These are phyloP conservation scores for Rhamphomyia laevipes DNA, from an alignment of 2,888 invertebrate species.

Conservation along the genomic window DNA sequence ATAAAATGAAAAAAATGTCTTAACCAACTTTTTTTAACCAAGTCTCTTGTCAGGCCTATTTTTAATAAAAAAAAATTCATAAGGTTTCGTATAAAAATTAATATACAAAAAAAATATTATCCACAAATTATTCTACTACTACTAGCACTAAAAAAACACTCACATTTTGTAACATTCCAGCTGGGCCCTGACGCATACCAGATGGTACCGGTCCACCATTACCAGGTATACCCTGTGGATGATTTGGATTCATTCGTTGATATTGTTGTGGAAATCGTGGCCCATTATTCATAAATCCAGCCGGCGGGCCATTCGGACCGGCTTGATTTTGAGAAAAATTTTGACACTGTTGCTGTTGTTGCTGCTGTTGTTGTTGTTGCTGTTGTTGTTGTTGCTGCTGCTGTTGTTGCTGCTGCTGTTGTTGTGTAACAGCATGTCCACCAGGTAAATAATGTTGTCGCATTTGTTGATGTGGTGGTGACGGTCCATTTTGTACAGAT, in stretches of 20 bases:
- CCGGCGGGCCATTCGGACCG: slow-evolving; percentile 31
- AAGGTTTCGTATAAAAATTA: no score
- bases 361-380: slow-evolving; percentile 24
- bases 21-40: no score
- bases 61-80: no score
- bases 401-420: slow-evolving; percentile 18
- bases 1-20: no score
- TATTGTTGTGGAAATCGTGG: slow-evolving; percentile 30
- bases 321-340: slow-evolving; percentile 34
- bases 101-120: neutral
- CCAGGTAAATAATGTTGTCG: slow-evolving; percentile 33
- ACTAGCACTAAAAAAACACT: slow-evolving; percentile 15
- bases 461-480: slow-evolving; percentile 33
- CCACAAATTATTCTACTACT: neutral
- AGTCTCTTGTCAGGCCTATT: no score
- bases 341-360: slow-evolving; percentile 27
- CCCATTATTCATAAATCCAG: slow-evolving; percentile 38
- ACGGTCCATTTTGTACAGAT: slow-evolving; percentile 34
- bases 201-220: slow-evolving; percentile 26
- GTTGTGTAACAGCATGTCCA: slow-evolving; percentile 13
- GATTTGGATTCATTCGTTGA: slow-evolving; percentile 39
- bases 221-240: slow-evolving; percentile 43
- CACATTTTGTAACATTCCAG: slow-evolving; percentile 37
- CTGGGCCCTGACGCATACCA: slow-evolving; percentile 28
- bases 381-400: slow-evolving; percentile 33